Conservation (phyloP, 1,140 invertebrate genomes). For the Drosophila varians region DNA sequence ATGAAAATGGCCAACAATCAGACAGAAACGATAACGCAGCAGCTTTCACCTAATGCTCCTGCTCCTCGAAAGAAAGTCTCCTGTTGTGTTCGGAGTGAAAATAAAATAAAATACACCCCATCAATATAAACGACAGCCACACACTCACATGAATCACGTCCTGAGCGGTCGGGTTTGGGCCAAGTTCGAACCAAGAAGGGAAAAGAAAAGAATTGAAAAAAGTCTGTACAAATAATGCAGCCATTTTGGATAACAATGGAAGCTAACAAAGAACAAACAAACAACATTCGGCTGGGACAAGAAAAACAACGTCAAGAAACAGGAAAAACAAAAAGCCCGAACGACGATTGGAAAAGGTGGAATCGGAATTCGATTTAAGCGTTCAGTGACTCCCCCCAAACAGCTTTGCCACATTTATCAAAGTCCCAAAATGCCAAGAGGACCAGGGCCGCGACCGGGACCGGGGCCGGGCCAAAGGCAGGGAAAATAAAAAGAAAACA, state of each 20-base stretch:
- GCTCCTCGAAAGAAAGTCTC: conserved; percentile 6
- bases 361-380: conserved; percentile 72
- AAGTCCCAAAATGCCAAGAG: conserved; percentile 56
- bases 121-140: conserved; percentile 72
- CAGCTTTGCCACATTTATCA: conserved; percentile 67
- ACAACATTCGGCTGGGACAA: conserved; percentile 32
- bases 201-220: conserved; percentile 33
- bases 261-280: conserved; percentile 65
- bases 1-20: conserved; percentile 79
- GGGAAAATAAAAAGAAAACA: conserved; percentile 49
- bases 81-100: conserved; percentile 17
- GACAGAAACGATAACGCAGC: conserved; percentile 69
- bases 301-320: conserved; percentile 20
- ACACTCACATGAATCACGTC: conserved; percentile 72
- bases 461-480: conserved; percentile 17
- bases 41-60: conserved; percentile 46
- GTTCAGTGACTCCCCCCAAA: conserved; percentile 53
- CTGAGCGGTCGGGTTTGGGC: conserved; percentile 30
- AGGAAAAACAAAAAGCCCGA: conserved; percentile 42
- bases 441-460: conserved; percentile 4
- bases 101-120: conserved; percentile 79
- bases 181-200: conserved; percentile 31
- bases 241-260: conserved; percentile 79
- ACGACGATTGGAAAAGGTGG: conserved; percentile 55
- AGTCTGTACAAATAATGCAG: conserved; percentile 78